These are phyloP conservation scores for Metopia argyrocephala DNA, from an alignment of 2,888 invertebrate genomes.

Conservation along the genomic window DNA sequence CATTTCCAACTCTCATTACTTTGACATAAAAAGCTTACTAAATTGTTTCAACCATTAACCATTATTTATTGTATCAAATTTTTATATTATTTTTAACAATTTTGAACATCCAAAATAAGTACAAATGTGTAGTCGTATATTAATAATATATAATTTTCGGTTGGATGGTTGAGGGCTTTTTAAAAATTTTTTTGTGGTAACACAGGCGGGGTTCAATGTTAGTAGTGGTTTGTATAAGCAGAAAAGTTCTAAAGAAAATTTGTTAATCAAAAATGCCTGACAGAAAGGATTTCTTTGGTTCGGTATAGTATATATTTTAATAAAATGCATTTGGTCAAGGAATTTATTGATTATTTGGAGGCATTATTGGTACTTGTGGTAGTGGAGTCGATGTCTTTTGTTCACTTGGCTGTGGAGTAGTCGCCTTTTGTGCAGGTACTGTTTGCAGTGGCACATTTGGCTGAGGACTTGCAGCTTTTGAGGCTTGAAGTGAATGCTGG, in stretches of 20 bases:
- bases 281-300: slow-evolving; percentile 15
- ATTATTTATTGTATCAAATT: slow-evolving; percentile 52
- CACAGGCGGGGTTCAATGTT: slow-evolving; percentile 30
- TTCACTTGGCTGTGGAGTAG: slow-evolving; percentile 2
- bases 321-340: slow-evolving; percentile 26
- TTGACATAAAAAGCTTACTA: slow-evolving; percentile 20
- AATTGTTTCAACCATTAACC: slow-evolving; percentile 62
- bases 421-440: not conserved
- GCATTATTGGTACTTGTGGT: not conserved
- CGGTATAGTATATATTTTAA: slow-evolving; percentile 21
- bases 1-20: too few species aligned
- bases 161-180: slow-evolving; percentile 49
- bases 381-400: not conserved
- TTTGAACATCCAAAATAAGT: slow-evolving; percentile 15
- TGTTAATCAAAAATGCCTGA: slow-evolving; percentile 54
- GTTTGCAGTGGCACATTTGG: not conserved
- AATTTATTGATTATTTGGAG: slow-evolving; percentile 42
- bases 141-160: slow-evolving; percentile 2
- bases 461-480: not conserved
- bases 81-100: slow-evolving; percentile 7
- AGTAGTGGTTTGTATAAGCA: slow-evolving; percentile 30
- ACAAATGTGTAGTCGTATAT: not conserved
- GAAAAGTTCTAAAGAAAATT: slow-evolving; percentile 29
- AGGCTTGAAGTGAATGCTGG: not conserved
- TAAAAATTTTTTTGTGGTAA: slow-evolving; percentile 27